Conservation (phyloP, 2,797 vertebrate species). For the Hippopotamyrus pictus region DNA sequence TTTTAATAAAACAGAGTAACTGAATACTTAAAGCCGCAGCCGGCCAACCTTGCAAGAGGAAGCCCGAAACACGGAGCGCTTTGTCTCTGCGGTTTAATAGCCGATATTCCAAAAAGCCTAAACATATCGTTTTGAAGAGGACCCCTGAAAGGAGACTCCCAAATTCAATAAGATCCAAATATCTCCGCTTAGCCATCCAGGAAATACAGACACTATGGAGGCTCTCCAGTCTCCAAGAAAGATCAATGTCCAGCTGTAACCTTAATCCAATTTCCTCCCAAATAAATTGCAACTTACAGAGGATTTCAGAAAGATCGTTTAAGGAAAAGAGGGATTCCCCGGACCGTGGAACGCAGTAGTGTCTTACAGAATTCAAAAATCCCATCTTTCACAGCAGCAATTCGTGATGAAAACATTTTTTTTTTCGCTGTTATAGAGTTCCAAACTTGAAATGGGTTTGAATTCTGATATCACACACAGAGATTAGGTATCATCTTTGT, state of each 20-base stretch:
- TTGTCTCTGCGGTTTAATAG: not conserved
- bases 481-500: not conserved
- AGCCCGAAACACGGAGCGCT: not conserved
- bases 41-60: not conserved
- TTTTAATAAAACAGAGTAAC: not conserved
- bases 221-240: not conserved
- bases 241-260: not conserved
- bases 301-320: not conserved
- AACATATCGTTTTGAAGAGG: not conserved
- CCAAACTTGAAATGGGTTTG: not conserved
- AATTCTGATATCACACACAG: not conserved
- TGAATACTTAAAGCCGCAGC: not conserved
- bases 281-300: not conserved
- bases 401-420: not conserved
- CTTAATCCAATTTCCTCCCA: not conserved
- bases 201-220: not conserved
- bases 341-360: not conserved
- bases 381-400: not conserved
- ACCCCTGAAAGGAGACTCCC: not conserved
- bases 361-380: not conserved
- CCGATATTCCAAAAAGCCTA: not conserved
- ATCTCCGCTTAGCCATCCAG: not conserved
- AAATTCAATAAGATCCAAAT: constrained; percentile 1
- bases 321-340: not conserved
- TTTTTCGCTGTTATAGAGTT: not conserved